Evolutionary conservation across 1,140 invertebrate species (phyloP).

Genomic region (Micrasema longulum): DNA sequence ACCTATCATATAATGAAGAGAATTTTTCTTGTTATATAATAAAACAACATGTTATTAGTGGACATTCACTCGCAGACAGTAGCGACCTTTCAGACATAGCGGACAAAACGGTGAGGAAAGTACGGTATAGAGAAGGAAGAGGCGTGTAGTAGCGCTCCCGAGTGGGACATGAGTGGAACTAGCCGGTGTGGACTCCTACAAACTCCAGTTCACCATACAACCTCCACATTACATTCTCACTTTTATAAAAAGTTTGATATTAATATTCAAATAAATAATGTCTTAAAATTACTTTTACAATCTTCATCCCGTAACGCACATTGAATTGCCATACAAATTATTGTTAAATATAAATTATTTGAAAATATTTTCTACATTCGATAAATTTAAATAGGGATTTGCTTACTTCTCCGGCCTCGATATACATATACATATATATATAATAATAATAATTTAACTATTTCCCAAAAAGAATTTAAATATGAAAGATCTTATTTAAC

Average conservation of each 20-base stretch:
- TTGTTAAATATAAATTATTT: conserved; percentile 38
- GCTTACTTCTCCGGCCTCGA: conserved; percentile 7
- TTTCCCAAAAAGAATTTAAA: conserved; percentile 32
- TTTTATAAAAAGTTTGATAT: conserved; percentile 38
- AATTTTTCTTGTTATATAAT: conserved; percentile 36
- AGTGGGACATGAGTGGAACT: conserved; percentile 6
- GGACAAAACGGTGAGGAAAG: too few relatives aligned
- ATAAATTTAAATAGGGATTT: conserved; percentile 27
- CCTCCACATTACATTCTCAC: conserved; percentile 20
- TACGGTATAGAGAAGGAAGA: too few relatives aligned
- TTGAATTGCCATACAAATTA: conserved; percentile 39
- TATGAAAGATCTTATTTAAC: conserved; percentile 25
- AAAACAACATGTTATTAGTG: conserved; percentile 35
- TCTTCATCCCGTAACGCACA: conserved; percentile 17
- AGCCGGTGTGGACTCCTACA: background rate
- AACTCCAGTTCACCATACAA: background rate
- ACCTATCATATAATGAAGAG: conserved; percentile 40
- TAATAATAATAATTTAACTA: conserved; percentile 28
- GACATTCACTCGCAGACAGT: background rate
- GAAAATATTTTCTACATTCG: conserved; percentile 38
- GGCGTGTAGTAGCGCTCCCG: background rate
- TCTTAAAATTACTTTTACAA: conserved; percentile 38
- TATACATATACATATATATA: too few relatives aligned
- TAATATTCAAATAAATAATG: conserved; percentile 43
- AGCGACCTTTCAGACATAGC: too few relatives aligned